These are phyloP conservation scores for Potorous gilbertii DNA, from an alignment of 2,797 vertebrate species.

Conservation along the genomic window DNA sequence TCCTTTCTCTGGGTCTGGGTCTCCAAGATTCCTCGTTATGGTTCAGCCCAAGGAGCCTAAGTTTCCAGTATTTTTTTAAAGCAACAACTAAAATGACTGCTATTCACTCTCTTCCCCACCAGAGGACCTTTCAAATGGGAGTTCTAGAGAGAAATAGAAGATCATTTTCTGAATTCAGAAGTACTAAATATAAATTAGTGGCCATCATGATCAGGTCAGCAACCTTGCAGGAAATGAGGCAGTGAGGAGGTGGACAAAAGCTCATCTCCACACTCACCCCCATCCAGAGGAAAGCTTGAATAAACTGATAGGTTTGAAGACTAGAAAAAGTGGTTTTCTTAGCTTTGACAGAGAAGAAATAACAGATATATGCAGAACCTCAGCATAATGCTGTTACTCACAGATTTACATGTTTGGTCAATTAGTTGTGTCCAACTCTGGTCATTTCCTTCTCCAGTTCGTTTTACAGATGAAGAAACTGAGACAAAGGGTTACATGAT, in stretches of 20 bases:
- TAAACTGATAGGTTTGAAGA: not conserved
- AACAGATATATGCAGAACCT: not conserved
- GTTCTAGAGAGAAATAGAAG: not conserved
- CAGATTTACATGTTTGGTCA: not conserved
- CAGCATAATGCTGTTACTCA: not conserved
- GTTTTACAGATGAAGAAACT: not conserved
- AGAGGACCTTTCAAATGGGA: not conserved
- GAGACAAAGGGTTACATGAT: not conserved
- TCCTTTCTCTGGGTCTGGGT: not conserved
- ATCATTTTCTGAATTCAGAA: accelerated
- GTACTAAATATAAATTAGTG: not conserved
- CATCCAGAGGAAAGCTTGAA: not conserved
- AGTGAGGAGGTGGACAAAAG: not conserved
- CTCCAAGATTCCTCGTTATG: not conserved
- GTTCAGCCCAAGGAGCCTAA: not conserved
- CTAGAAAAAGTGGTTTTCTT: not conserved
- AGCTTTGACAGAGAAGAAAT: not conserved
- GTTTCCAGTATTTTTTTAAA: not conserved
- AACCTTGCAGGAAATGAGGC: not conserved
- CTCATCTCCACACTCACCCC: not conserved
- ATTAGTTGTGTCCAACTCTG: not conserved
- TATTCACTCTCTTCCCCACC: not conserved
- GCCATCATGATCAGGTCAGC: not conserved
- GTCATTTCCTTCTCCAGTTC: not conserved
- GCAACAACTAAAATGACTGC: not conserved